Percentiles rank a stretch among this genome's conserved stretches.
These are phyloP conservation scores for Slavum lentiscoides DNA, from an alignment of 2,888 invertebrate species.

Conservation along the genomic window DNA sequence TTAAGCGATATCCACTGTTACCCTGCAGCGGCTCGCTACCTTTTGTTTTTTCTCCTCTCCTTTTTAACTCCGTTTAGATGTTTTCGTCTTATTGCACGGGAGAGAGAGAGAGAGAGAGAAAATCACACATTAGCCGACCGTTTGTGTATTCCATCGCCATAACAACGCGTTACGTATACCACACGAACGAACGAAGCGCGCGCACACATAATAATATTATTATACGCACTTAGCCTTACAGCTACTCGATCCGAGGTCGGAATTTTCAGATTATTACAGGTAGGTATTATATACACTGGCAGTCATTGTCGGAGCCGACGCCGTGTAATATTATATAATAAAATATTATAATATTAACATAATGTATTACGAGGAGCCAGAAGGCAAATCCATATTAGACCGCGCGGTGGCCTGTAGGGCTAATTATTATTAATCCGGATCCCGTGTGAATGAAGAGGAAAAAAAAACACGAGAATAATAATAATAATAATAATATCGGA, in stretches of 20 bases:
- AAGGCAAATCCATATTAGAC: slow-evolving; percentile 40
- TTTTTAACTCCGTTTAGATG: too few species aligned
- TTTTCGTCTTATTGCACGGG: too few species aligned
- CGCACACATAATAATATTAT: slow-evolving; percentile 23
- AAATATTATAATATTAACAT: slow-evolving; percentile 33
- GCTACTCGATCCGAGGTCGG: slow-evolving; percentile 50
- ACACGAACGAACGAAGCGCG: neutral
- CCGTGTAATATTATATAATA: slow-evolving; percentile 3
- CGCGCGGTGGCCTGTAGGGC: slow-evolving; percentile 41
- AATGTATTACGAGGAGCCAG: slow-evolving; percentile 11
- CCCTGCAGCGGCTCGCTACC: too few species aligned
- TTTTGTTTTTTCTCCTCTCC: too few species aligned
- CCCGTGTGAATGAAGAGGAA: slow-evolving; percentile 45
- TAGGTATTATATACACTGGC: neutral
- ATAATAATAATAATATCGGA: neutral
- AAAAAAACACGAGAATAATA: neutral
- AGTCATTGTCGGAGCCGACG: slow-evolving; percentile 36
- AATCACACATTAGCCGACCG: too few species aligned
- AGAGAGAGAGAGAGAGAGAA: too few species aligned
- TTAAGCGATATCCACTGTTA: too few species aligned
- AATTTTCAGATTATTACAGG: slow-evolving; percentile 48
- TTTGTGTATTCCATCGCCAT: too few species aligned
- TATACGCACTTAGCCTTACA: slow-evolving; percentile 24
- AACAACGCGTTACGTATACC: slow-evolving; percentile 1
- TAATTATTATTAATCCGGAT: slow-evolving; percentile 51